These are phyloP conservation scores for Drosophila melanica DNA, from an alignment of 1,140 invertebrate species.

Conservation along the genomic window DNA sequence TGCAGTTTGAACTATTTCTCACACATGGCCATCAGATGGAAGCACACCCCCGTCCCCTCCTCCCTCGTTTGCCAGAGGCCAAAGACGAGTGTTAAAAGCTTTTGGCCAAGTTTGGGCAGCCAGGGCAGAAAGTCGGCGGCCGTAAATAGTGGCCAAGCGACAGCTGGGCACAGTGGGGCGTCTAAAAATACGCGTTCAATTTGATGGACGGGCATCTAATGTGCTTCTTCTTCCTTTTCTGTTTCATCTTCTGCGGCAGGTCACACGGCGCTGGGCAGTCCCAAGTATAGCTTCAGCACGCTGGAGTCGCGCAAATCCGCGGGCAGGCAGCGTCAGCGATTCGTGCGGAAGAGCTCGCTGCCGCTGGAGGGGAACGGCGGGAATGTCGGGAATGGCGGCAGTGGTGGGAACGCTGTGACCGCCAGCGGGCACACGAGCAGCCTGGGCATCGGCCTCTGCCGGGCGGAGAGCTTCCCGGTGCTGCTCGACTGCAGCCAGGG, in stretches of 20 bases:
- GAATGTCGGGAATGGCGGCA: not conserved
- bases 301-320: conserved; percentile 80
- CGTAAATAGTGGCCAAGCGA: conserved; percentile 32
- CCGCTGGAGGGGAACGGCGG: conserved; percentile 60
- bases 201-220: conserved; percentile 1
- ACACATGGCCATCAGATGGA: conserved; percentile 40
- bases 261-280: conserved; percentile 77
- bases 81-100: conserved; percentile 37
- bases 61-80: no score
- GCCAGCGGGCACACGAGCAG: conserved; percentile 46
- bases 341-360: conserved; percentile 80
- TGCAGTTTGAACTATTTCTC: conserved; percentile 37
- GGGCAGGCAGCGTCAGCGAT: conserved; percentile 72
- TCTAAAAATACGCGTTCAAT: conserved; percentile 20
- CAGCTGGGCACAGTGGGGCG: conserved; percentile 44
- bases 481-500: conserved; percentile 82
- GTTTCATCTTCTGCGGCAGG: conserved; percentile 45
- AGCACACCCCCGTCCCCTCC: no score
- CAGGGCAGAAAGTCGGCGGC: not conserved
- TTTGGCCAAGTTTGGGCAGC: conserved; percentile 47
- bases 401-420: not conserved
- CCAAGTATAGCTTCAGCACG: conserved; percentile 84
- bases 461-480: conserved; percentile 81
- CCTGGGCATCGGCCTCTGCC: conserved; percentile 66
- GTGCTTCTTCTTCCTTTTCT: conserved; percentile 9